phyloP scores from a whole-genome alignment of 2,797 vertebrate species.

The Myotis pilosus region DNA sequence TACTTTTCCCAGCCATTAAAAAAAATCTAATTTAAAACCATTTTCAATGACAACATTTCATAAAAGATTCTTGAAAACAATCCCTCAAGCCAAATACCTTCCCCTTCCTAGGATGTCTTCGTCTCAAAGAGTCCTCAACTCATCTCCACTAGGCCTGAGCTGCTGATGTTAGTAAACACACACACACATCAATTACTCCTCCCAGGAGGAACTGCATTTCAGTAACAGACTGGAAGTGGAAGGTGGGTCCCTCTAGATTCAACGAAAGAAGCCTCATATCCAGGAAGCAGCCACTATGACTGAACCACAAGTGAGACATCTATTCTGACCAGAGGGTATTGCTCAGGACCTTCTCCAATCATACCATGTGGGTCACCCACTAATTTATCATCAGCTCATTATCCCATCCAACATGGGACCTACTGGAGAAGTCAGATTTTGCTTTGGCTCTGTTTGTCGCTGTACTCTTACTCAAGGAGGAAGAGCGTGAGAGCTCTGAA shows the following conservation, averaged over 20 bases:
- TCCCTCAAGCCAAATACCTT: not conserved
- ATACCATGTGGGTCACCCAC: not conserved
- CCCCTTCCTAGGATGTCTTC: not conserved
- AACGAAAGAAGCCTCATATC: not conserved
- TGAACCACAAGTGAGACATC: not conserved
- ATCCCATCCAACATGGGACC: not conserved
- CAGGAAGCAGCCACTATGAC: not conserved
- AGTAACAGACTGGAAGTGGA: not conserved
- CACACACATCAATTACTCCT: not conserved
- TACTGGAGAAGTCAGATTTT: not conserved
- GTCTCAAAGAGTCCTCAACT: not conserved
- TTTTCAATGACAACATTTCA: not conserved
- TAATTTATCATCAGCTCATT: not conserved
- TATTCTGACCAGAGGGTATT: not conserved
- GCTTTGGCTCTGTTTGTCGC: not conserved
- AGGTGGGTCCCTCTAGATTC: not conserved
- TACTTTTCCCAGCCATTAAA: not conserved
- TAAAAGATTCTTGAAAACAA: conserved; percentile 12
- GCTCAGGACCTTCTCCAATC: not conserved
- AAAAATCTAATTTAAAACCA: conserved; percentile 6
- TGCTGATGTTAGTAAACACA: not conserved
- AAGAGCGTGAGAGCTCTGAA: not conserved
- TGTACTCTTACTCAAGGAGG: not conserved
- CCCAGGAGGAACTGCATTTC: not conserved
- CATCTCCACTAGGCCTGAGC: not conserved